Evolutionary conservation across 1,140 invertebrate genomes (phyloP), one percentile per base, ranked within the genome.

Genomic region (Heliconius hermathena): DNA sequence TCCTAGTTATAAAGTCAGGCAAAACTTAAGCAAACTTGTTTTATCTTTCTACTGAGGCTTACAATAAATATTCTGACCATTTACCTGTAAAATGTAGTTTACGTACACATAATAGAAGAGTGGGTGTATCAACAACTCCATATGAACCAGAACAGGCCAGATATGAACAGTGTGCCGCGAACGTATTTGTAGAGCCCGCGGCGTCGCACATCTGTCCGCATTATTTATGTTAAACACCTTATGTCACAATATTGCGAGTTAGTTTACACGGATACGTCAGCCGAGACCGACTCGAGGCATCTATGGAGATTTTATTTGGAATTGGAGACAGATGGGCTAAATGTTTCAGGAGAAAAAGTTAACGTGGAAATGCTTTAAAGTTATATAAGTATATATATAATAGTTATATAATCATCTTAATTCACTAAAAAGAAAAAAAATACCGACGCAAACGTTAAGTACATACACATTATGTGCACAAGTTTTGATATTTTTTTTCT

Each of bases 181-280:
- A 90, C 88, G 91, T 93, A 93, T 93, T 94, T 93, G 91, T 86
- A 79, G 77, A 82, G 90, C 93, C 92, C 85, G 89, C 83, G 93
- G 93, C 93, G 83, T 75, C 86, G 86, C 92, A 91, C 92, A 93
- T 93, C 92, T 94, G 92, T 92, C 87, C 88, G 91, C 88, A 92
- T 93, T 94, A 94, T 94, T 93, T 94, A 94, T 93, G 93, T 94
- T 93, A 93, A 93, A 93, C 91, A 94, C 92, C 92, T 93, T 93
- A 92, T 94, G 93, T 93, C 93, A 93, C 92, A 93, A 94, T 94
- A 94, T 93, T 86, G 85, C 89, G 90, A 92, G 90, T 94, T 93
- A 93, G 87, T 90, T 90, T 89, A 88, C 85, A 76, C 60, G 60
- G 22, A 66, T 66, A 29, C 75, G 52, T 80, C 76, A 81, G 82